These are phyloP conservation scores for Macropodus opercularis DNA, from an alignment of 2,797 vertebrate genomes.

Conservation along the genomic window DNA sequence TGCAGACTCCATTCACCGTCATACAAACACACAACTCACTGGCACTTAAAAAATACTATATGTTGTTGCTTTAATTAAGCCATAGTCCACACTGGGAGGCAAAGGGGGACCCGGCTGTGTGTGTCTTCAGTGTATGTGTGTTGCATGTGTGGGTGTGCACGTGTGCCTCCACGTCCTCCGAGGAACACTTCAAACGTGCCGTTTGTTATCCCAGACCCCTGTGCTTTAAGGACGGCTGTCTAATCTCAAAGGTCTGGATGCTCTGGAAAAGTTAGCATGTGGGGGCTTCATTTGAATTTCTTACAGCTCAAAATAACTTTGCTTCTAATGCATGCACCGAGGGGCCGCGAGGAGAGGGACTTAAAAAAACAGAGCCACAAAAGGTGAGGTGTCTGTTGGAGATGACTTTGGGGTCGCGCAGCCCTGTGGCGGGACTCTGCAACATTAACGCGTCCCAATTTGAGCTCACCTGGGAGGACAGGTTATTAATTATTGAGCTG, in stretches of 20 bases:
- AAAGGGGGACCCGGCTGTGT: constrained; percentile 61
- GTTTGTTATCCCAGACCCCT: constrained; percentile 84
- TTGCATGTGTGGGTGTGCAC: constrained; percentile 26
- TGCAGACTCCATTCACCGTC: constrained; percentile 74
- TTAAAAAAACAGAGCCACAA: constrained; percentile 75
- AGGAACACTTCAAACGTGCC: constrained; percentile 85
- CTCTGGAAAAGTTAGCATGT: constrained; percentile 86
- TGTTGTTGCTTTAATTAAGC: constrained; percentile 83
- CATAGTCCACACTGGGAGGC: constrained; percentile 68
- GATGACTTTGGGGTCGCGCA: constrained; percentile 66
- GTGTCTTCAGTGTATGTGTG: constrained; percentile 44
- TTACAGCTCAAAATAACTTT: constrained; percentile 90
- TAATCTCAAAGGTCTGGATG: constrained; percentile 81
- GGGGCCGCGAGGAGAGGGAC: constrained; percentile 60
- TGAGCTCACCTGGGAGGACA: constrained; percentile 93
- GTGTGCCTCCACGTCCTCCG: constrained; percentile 65
- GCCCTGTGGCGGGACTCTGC: constrained; percentile 78
- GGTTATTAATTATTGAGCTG: constrained; percentile 98
- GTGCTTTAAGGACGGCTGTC: constrained; percentile 81
- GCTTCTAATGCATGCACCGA: constrained; percentile 70
- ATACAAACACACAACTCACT: constrained; percentile 77
- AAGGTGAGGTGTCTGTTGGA: constrained; percentile 85
- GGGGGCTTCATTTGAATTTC: constrained; percentile 93
- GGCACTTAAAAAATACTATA: constrained; percentile 80
- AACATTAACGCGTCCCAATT: constrained; percentile 95